A percentile compares a stretch with the other conserved stretches of the same genome.
Evolutionary conservation across 2,113 vertebrate species (phyloP).

Genomic region (Willisornis vidua): DNA sequence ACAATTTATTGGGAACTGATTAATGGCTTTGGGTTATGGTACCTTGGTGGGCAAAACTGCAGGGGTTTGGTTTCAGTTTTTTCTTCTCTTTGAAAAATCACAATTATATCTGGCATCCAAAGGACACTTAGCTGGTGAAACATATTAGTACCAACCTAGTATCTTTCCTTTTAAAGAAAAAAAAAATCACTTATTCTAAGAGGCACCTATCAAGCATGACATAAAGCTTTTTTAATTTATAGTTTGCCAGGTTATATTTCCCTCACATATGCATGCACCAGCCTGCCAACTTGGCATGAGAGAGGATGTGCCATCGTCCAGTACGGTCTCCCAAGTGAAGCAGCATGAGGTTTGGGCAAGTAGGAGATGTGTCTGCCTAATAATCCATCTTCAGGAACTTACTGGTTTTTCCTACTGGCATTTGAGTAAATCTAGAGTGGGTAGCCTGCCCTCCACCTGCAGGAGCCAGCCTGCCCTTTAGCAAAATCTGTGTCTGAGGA

Average conservation of each 20-base stretch:
- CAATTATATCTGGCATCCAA: not conserved
- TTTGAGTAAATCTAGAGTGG: not conserved
- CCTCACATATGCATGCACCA: not conserved
- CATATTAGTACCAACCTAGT: not conserved
- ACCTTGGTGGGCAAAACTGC: constrained; percentile 63
- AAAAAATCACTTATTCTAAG: not conserved
- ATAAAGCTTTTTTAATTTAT: not conserved
- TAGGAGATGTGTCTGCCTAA: not conserved
- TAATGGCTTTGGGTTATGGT: constrained; percentile 66
- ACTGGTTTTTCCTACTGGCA: not conserved
- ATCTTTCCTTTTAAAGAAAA: not conserved
- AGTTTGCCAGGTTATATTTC: not conserved
- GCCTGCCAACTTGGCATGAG: not conserved
- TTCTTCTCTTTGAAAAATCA: constrained; percentile 48
- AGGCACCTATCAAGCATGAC: not conserved
- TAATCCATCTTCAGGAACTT: not conserved
- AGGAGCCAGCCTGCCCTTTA: not conserved
- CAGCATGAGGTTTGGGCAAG: not conserved
- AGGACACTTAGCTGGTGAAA: not conserved
- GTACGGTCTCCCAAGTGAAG: not conserved
- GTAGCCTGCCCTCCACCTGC: not conserved
- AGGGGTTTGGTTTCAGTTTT: constrained; percentile 23
- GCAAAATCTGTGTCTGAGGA: not conserved
- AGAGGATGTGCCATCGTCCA: not conserved
- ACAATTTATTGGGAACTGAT: constrained; percentile 73